Conservation (phyloP, 2,113 vertebrate species). For the Heterocephalus glaber region DNA sequence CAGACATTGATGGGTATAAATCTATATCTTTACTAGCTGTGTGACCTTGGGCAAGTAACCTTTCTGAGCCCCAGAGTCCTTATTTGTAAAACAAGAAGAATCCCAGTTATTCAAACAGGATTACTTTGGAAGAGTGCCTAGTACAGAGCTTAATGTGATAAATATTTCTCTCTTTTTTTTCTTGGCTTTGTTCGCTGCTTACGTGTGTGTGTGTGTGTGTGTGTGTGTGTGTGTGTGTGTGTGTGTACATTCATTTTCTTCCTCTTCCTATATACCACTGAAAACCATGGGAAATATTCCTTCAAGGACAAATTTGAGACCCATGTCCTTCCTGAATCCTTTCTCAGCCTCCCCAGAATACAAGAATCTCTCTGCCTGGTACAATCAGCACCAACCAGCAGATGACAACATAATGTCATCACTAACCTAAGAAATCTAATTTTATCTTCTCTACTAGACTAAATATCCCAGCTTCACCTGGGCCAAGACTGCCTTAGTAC, state of each 20-base stretch:
- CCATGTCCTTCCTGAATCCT: background rate
- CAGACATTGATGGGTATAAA: background rate
- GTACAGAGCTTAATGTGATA: background rate
- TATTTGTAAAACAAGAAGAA: background rate
- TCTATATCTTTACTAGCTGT: background rate
- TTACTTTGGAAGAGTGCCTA: background rate
- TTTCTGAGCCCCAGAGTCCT: background rate
- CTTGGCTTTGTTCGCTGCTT: background rate
- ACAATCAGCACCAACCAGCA: background rate
- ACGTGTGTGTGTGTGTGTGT: background rate
- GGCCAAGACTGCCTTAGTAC: background rate
- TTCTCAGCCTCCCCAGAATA: background rate
- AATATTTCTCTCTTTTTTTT: background rate
- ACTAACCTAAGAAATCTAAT: background rate
- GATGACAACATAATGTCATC: background rate
- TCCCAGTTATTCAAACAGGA: background rate
- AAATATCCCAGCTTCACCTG: background rate
- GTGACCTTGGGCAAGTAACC: background rate
- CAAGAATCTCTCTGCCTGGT: background rate
- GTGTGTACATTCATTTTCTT: background rate
- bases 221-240: background rate
- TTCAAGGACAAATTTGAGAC: background rate
- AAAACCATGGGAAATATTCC: background rate
- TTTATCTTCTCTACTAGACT: background rate
- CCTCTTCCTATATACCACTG: background rate